These are phyloP conservation scores for Acanthornis magna DNA, from an alignment of 2,797 vertebrate species.

Conservation along the genomic window DNA sequence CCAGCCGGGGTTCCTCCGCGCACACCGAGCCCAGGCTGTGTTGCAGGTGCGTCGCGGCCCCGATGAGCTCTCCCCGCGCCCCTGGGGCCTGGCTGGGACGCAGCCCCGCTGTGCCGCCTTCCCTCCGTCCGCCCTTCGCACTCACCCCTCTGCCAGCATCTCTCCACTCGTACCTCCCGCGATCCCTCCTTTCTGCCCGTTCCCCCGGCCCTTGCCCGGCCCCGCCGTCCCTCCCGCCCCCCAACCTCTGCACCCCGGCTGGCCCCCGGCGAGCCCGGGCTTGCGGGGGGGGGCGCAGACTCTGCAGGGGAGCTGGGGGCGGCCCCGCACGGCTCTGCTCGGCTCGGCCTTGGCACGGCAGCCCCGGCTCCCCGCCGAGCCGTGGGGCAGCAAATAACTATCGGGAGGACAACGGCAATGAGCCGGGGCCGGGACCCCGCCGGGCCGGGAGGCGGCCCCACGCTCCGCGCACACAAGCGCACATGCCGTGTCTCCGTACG, in stretches of 20 bases:
- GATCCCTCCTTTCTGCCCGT: slow-evolving; percentile 6
- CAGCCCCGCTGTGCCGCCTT: not conserved
- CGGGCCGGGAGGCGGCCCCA: not conserved
- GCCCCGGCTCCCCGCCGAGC: not conserved
- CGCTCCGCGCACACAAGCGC: not conserved
- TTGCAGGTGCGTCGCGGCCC: not conserved
- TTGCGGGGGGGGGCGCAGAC: not conserved
- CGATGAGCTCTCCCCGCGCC: not conserved
- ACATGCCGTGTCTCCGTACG: not conserved
- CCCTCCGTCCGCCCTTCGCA: not conserved
- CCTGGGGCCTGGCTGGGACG: not conserved
- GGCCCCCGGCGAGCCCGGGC: not conserved
- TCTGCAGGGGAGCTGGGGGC: not conserved
- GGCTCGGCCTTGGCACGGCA: not conserved
- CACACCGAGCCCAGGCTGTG: not conserved
- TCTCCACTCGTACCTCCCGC: slow-evolving; percentile 7
- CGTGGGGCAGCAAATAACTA: not conserved
- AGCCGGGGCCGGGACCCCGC: not conserved
- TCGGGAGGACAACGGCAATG: not conserved
- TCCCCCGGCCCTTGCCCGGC: not conserved
- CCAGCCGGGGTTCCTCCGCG: rapidly evolving
- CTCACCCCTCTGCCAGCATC: slow-evolving; percentile 10
- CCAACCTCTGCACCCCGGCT: not conserved
- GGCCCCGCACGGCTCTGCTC: not conserved
- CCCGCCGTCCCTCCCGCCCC: not conserved